Conservation (phyloP, 2,888 invertebrate species). For the Odontocerum albicorne region DNA sequence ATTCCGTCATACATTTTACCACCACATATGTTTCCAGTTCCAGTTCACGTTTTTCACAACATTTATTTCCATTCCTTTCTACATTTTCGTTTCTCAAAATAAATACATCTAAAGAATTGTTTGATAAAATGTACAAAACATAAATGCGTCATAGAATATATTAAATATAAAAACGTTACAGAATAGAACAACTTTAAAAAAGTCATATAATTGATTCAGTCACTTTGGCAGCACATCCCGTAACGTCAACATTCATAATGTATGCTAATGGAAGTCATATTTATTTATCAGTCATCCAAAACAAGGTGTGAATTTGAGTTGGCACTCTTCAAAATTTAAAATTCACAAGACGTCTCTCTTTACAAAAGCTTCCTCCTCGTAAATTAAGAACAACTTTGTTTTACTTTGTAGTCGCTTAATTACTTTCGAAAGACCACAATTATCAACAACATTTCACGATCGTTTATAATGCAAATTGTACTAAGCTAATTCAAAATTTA, state of each 20-base stretch:
- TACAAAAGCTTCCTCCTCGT: constrained; percentile 17
- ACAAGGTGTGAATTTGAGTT: constrained; percentile 22
- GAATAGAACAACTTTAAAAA: too few relatives aligned
- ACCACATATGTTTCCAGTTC: too few relatives aligned
- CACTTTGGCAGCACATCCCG: too few relatives aligned
- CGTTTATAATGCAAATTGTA: constrained; percentile 37
- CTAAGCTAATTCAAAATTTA: constrained; percentile 21
- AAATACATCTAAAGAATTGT: too few relatives aligned
- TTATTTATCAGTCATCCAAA: neutral
- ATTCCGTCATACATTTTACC: too few relatives aligned
- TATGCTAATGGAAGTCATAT: neutral
- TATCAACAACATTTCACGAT: constrained; percentile 37
- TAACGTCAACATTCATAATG: neutral
- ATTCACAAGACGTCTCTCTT: constrained; percentile 32
- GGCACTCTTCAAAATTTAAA: constrained; percentile 22
- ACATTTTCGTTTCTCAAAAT: too few relatives aligned
- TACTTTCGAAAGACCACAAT: constrained; percentile 36
- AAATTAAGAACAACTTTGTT: constrained; percentile 35
- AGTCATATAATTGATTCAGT: too few relatives aligned
- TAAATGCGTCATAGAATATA: too few relatives aligned
- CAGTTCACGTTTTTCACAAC: too few relatives aligned
- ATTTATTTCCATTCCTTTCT: too few relatives aligned
- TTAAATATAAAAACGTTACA: too few relatives aligned
- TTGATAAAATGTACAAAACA: too few relatives aligned
- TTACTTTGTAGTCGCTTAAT: constrained; percentile 36